Base-by-base conservation (phyloP, 92 coral and sea anemone species). In the Porites evermanni region DNA sequence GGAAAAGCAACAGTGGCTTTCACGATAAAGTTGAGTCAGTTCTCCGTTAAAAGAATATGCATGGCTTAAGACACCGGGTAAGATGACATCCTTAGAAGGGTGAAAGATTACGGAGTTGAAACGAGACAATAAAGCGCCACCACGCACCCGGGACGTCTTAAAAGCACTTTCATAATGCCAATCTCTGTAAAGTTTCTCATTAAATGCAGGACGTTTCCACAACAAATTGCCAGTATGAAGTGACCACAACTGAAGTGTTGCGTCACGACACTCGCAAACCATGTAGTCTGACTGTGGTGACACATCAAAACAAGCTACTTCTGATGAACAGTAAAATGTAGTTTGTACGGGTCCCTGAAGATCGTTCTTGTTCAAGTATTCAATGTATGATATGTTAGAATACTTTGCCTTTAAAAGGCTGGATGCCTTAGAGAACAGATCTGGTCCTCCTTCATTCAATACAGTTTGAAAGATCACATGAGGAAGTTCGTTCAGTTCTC, bases 31-130 rank as follows among this genome's bases (percentile, higher is more conserved):
- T 8, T 7, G 24, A 2, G 16, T 67, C 20, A 47, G 74, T 4
- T 23, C 64, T 16, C 84, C 84, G 32, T 53, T 11, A 53, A 67
- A 47, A 0, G 66, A 0, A 53, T 52, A 79, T 7, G 56, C 50
- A 12, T 66, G 20, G 50, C 76, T 72, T 1, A 72, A 58, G n/a
- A 72, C 19, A 0, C 76, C 76, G 14, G 76, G 56, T 7, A 72
- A 44, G 52, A 72, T 47, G 14, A 72, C 14, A 44, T 79, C 26
- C 18, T 79, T 11, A 21, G 23, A 51, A 16, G 84, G 84, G 67
- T 79, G 84, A 67, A 79, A 79, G 0, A 79, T 51, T 3, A 79
- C 75, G 0, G 74, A 66, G 16, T 65, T 74, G 18, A 44, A 79
- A 52, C 21, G 21, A 20, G 84, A 66, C 24, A 21, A 4, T 10